Conservation (phyloP, 2,797 vertebrate species). For the Sardinella longiceps region DNA sequence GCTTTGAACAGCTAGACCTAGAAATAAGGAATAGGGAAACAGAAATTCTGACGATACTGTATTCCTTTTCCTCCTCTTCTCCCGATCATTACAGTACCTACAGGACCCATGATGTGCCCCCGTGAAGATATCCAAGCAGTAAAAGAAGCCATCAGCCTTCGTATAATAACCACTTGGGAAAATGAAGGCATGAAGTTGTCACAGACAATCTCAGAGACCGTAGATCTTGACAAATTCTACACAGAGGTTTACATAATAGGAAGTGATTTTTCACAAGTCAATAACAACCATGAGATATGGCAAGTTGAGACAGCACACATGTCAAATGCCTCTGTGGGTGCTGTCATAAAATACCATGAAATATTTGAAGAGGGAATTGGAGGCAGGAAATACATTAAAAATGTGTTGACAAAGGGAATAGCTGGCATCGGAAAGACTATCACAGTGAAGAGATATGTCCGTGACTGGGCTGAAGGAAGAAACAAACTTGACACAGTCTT, state of each 20-base stretch:
- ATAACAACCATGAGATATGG: conserved; percentile 33
- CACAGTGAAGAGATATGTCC: conserved; percentile 21
- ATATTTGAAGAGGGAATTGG: not conserved
- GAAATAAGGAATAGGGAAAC: too few relatives aligned
- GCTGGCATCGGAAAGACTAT: conserved; percentile 40
- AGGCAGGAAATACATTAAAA: not conserved
- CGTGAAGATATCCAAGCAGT: not conserved
- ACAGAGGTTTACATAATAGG: conserved; percentile 19
- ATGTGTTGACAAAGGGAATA: conserved; percentile 34
- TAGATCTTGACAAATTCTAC: conserved; percentile 21
- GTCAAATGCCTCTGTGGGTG: not conserved
- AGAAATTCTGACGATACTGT: too few relatives aligned
- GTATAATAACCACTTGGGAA: not conserved
- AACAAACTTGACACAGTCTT: not conserved
- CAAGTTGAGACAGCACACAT: not conserved
- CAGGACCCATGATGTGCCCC: not conserved
- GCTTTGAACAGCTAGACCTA: too few relatives aligned
- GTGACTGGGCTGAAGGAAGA: conserved; percentile 19
- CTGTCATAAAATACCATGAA: conserved; percentile 12
- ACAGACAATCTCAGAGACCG: not conserved
- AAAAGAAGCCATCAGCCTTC: not conserved
- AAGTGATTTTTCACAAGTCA: conserved; percentile 22
- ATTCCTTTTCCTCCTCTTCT: not conserved
- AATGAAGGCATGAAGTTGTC: not conserved
- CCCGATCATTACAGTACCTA: not conserved